Percentiles rank a stretch among this genome's conserved stretches.
Evolutionary conservation across 2,797 vertebrate species (phyloP).

Genomic region (Acipenser oxyrinchus): DNA sequence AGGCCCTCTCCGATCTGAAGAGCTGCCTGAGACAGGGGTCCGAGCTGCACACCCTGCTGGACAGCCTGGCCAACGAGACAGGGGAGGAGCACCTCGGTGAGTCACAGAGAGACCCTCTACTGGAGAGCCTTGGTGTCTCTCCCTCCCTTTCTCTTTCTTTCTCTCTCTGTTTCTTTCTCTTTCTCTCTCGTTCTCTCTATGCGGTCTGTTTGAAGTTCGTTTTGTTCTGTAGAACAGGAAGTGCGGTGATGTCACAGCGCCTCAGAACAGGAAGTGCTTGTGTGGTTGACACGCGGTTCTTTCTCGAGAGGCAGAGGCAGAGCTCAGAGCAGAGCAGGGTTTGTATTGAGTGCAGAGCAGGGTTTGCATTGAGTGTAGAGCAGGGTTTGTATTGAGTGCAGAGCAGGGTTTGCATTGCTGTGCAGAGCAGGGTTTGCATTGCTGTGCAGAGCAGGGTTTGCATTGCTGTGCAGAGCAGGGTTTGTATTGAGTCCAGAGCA

Average conservation of each 20-base stretch:
- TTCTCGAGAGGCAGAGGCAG: background rate
- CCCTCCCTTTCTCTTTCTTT: too few species aligned
- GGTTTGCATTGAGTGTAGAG: too few species aligned
- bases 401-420: too few species aligned
- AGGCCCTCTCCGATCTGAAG: conserved; percentile 60
- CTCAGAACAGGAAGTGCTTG: background rate
- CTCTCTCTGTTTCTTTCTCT: background rate
- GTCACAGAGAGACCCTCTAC: conserved; percentile 13
- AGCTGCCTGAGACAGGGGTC: conserved; percentile 56
- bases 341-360: too few species aligned
- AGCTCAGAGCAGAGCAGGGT: too few species aligned
- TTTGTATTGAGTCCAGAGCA: too few species aligned
- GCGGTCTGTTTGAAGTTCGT: background rate
- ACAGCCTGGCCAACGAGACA: conserved; percentile 47
- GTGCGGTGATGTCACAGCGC: conserved; percentile 1
- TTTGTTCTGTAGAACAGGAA: conserved; percentile 7
- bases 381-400: too few species aligned
- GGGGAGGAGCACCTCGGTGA: conserved; percentile 54
- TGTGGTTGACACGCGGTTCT: background rate
- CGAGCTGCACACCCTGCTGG: conserved; percentile 54
- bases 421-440: too few species aligned
- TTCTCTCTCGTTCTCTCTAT: background rate
- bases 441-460: too few species aligned
- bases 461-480: too few species aligned
- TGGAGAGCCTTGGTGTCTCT: too few species aligned